Evolutionary conservation across 30 jellyfish, hydroid and myxozoan genomes (phyloP).

Genomic region (Cassiopea andromeda): DNA sequence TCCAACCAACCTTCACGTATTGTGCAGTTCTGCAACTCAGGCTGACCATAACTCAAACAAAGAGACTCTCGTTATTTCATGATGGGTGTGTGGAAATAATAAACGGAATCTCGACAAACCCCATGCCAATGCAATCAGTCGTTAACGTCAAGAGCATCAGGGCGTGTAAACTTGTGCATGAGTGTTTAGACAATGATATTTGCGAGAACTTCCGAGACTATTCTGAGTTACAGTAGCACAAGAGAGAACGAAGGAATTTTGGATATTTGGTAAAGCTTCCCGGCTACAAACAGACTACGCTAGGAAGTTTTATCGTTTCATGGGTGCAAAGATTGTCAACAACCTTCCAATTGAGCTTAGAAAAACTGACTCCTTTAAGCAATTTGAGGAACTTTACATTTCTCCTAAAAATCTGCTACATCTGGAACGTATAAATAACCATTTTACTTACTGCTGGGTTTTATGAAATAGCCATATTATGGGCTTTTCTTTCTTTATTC

Average conservation of each 20-base stretch:
- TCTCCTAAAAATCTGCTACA: not conserved
- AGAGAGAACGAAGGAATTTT: not conserved
- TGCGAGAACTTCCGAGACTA: not conserved
- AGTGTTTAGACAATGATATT: conserved; percentile 20
- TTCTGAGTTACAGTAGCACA: not conserved
- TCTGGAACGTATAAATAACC: not conserved
- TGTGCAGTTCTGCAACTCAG: conserved; percentile 31
- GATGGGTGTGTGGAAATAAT: conserved; percentile 28
- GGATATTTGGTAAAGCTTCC: conserved; percentile 9
- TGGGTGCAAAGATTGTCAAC: conserved; percentile 3
- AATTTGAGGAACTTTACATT: not conserved
- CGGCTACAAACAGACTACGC: not conserved
- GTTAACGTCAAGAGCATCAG: conserved; percentile 53
- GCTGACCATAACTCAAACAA: conserved; percentile 31
- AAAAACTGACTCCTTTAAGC: not conserved
- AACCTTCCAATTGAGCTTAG: not conserved
- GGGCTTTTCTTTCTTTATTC: not conserved
- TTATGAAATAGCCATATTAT: not conserved
- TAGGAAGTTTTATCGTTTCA: not conserved
- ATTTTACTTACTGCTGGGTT: not conserved
- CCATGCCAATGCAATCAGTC: conserved; percentile 42
- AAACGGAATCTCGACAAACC: conserved; percentile 32
- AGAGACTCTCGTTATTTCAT: conserved; percentile 61
- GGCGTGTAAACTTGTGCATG: conserved; percentile 42
- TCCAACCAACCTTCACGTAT: conserved; percentile 47